A percentile compares a stretch with the other conserved stretches of the same genome.
Evolutionary conservation across 2,797 vertebrate species (phyloP).

Genomic region (Rousettus madagascariensis): DNA sequence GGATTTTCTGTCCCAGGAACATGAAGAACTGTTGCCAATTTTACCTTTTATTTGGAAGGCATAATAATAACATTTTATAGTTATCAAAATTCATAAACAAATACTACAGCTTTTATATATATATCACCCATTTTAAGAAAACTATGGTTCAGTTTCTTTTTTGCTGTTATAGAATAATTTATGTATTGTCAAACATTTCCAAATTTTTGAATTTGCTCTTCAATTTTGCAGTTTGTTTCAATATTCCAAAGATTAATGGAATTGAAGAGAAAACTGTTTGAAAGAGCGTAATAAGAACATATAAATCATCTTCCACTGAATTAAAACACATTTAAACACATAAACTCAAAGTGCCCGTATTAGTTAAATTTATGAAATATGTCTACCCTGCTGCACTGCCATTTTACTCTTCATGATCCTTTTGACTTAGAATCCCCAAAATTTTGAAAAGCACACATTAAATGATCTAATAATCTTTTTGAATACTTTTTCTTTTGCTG

Average conservation of each 20-base stretch:
- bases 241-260: slow-evolving; percentile 5
- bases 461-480: not conserved
- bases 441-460: not conserved
- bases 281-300: not conserved
- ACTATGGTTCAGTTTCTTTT: not conserved
- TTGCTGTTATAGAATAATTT: not conserved
- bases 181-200: not conserved
- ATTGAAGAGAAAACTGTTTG: not conserved
- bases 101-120: not conserved
- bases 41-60: slow-evolving; percentile 13
- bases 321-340: not conserved
- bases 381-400: rapidly evolving
- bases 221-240: not conserved
- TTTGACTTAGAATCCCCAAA: not conserved
- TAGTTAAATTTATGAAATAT: slow-evolving; percentile 2
- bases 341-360: not conserved
- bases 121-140: slow-evolving; percentile 11
- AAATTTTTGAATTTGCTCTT: not conserved
- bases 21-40: not conserved
- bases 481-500: not conserved
- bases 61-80: not conserved
- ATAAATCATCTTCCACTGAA: not conserved
- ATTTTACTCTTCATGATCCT: not conserved
- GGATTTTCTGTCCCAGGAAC: not conserved
- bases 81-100: slow-evolving; percentile 11